Evolutionary conservation across 2,888 invertebrate species (phyloP).

Genomic region (Hirtodrosophila cameraria): DNA sequence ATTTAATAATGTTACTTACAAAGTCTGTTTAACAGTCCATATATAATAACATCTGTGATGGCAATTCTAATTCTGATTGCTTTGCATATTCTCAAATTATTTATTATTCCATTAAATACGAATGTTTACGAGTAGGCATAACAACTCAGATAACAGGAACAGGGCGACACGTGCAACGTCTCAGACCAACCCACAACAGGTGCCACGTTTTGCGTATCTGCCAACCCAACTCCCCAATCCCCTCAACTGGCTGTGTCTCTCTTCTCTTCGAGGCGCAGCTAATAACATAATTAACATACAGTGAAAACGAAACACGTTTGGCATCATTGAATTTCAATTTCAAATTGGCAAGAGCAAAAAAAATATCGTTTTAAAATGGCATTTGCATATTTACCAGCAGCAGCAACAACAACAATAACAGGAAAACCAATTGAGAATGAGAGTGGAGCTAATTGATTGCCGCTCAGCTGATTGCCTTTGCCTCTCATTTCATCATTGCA

Average conservation of each 20-base stretch:
- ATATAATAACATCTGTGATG: too few relatives aligned
- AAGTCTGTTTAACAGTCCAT: too few relatives aligned
- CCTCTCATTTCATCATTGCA: slow-evolving; percentile 3
- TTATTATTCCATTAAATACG: slow-evolving; percentile 13
- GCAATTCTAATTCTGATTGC: too few relatives aligned
- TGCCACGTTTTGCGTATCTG: background rate
- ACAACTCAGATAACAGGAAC: background rate
- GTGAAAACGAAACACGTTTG: slow-evolving; percentile 65
- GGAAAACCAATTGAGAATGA: background rate
- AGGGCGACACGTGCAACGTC: slow-evolving; percentile 25
- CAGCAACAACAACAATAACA: slow-evolving; percentile 6
- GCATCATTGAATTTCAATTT: slow-evolving; percentile 64
- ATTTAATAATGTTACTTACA: too few relatives aligned
- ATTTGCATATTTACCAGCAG: slow-evolving; percentile 15
- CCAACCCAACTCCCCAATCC: too few relatives aligned
- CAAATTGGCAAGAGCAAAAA: slow-evolving; percentile 36
- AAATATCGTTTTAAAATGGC: slow-evolving; percentile 1
- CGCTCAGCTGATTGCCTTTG: slow-evolving; percentile 39
- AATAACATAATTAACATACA: slow-evolving; percentile 63
- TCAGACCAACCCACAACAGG: slow-evolving; percentile 9
- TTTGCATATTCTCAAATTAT: too few relatives aligned
- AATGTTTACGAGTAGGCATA: background rate
- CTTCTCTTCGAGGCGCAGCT: slow-evolving; percentile 20
- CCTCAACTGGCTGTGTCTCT: slow-evolving; percentile 1
- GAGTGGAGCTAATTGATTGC: slow-evolving; percentile 16